phyloP scores from a whole-genome alignment of 2,888 invertebrate species.

The Spodoptera littoralis region DNA sequence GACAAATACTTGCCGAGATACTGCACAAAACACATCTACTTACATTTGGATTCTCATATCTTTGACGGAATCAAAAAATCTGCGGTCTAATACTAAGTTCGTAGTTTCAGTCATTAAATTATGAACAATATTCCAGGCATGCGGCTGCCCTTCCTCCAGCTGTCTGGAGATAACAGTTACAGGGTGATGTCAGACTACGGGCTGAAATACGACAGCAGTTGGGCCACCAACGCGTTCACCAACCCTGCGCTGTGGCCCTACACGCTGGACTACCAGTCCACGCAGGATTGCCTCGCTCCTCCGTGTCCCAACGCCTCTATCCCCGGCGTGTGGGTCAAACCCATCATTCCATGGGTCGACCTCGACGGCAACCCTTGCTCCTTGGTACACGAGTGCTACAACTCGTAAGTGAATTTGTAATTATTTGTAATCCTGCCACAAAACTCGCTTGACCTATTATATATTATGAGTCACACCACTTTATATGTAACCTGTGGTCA shows the following conservation, averaged over 20 bases:
- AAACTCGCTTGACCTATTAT: too few relatives aligned
- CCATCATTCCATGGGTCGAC: conserved; percentile 89
- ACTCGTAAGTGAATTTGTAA: conserved; percentile 72
- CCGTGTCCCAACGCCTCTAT: conserved; percentile 88
- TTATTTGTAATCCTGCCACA: too few relatives aligned
- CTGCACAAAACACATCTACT: too few relatives aligned
- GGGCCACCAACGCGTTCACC: conserved; percentile 83
- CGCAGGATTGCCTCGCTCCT: conserved; percentile 87
- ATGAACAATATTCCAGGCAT: conserved; percentile 66
- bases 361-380: conserved; percentile 82
- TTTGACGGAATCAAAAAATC: too few relatives aligned
- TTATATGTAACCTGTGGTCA: too few relatives aligned
- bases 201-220: conserved; percentile 89
- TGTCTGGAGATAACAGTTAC: conserved; percentile 88
- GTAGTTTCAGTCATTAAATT: too few relatives aligned
- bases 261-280: conserved; percentile 89
- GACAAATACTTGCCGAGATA: too few relatives aligned
- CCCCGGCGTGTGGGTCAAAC: conserved; percentile 90
- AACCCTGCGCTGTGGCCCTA: conserved; percentile 90
- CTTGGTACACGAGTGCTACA: conserved; percentile 87
- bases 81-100: too few relatives aligned
- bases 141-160: conserved; percentile 88
- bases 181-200: conserved; percentile 83
- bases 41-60: too few relatives aligned
- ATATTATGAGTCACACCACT: too few relatives aligned